Evolutionary conservation across 2,113 vertebrate genomes (phyloP).

Genomic region (Silurus meridionalis): DNA sequence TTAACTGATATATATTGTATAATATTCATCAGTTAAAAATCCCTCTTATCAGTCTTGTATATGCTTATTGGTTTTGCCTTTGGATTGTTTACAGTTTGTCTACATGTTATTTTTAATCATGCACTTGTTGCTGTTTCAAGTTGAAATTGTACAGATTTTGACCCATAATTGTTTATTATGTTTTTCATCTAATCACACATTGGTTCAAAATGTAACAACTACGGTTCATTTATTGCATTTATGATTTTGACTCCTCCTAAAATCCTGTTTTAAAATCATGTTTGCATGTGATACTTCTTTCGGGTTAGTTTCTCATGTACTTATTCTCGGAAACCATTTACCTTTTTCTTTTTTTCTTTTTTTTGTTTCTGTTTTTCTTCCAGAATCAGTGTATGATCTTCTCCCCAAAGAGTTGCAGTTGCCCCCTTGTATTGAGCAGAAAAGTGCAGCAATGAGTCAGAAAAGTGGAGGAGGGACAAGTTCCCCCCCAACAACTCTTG

Average conservation of each 20-base stretch:
- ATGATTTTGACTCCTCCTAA: neutral
- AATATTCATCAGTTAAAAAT: neutral
- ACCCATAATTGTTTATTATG: neutral
- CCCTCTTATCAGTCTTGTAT: neutral
- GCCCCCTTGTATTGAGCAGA: conserved; percentile 82
- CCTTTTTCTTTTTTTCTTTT: neutral
- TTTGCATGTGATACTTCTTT: neutral
- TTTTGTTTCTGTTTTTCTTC: conserved; percentile 48
- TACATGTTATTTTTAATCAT: neutral
- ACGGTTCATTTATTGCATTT: neutral
- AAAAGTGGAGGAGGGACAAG: conserved; percentile 93
- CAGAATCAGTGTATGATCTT: conserved; percentile 97
- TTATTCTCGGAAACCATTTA: neutral
- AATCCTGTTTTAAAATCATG: neutral
- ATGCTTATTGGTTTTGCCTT: neutral
- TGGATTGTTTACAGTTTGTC: neutral
- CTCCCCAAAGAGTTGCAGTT: conserved; percentile 93
- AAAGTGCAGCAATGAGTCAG: conserved; percentile 92
- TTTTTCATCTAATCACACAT: neutral
- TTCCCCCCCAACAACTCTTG: conserved; percentile 84
- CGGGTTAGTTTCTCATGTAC: neutral
- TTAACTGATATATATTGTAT: neutral
- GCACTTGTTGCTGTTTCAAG: neutral
- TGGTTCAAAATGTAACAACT: neutral
- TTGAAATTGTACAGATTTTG: neutral